Percentiles rank a stretch among this genome's conserved stretches.
Conservation (phyloP, 2,888 invertebrate genomes). For the Crossocerus cetratus region DNA sequence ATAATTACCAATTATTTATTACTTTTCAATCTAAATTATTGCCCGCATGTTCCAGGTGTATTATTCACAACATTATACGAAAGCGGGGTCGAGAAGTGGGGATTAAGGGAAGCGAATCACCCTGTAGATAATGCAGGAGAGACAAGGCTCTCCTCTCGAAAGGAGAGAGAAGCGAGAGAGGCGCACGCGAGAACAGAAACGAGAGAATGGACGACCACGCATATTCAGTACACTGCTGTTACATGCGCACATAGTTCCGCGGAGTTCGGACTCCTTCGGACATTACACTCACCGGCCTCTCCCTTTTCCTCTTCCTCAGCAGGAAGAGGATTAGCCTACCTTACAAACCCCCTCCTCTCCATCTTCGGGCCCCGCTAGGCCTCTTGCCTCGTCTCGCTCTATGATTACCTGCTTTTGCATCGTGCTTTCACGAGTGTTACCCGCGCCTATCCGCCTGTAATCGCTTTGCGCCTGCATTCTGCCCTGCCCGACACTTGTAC, state of each 20-base stretch:
- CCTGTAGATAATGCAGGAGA: constrained; percentile 55
- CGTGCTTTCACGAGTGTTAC: neutral
- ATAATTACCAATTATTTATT: too few relatives aligned
- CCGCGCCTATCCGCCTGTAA: neutral
- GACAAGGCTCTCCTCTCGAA: constrained; percentile 22
- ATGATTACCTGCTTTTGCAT: constrained; percentile 13
- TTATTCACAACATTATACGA: too few relatives aligned
- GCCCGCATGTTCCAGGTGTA: too few relatives aligned
- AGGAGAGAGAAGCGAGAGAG: neutral
- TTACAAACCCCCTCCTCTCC: constrained; percentile 21
- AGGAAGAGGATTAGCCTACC: constrained; percentile 5
- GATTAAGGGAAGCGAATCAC: too few relatives aligned
- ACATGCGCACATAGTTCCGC: too few relatives aligned
- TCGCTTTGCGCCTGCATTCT: neutral
- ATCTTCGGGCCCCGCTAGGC: neutral
- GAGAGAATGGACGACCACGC: constrained; percentile 13
- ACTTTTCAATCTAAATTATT: too few relatives aligned
- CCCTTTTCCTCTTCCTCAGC: constrained; percentile 14
- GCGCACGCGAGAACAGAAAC: constrained; percentile 23
- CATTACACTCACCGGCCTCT: constrained; percentile 19
- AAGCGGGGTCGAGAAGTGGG: too few relatives aligned
- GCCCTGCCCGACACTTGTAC: neutral
- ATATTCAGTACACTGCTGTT: too few relatives aligned
- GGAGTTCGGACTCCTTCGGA: neutral
- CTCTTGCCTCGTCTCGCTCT: constrained; percentile 1